A percentile compares a stretch with the other conserved stretches of the same genome.
Evolutionary conservation across 92 coral and sea anemone genomes (phyloP).

Genomic region (Hydrozoanthus gracilis): DNA sequence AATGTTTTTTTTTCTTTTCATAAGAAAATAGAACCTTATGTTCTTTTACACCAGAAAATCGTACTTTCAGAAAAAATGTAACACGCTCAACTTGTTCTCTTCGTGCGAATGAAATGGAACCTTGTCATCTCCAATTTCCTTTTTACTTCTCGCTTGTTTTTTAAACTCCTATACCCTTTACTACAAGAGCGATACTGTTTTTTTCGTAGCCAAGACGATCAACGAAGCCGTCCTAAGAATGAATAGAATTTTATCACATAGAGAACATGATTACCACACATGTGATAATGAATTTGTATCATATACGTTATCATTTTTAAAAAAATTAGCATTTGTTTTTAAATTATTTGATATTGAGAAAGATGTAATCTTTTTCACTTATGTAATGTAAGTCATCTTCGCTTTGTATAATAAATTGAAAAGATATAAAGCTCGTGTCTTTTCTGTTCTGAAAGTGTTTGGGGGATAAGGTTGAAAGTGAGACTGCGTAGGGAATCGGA

Average conservation of each 20-base stretch:
- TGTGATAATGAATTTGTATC: neutral
- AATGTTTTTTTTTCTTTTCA: neutral
- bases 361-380: conserved; percentile 25
- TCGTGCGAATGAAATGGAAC: too few relatives aligned
- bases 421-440: neutral
- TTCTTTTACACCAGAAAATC: too few relatives aligned
- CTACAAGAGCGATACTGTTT: too few relatives aligned
- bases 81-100: too few relatives aligned
- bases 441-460: neutral
- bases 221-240: neutral
- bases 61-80: too few relatives aligned
- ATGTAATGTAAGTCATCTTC: conserved; percentile 15
- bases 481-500: too few relatives aligned
- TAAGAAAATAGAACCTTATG: too few relatives aligned
- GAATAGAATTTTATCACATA: neutral
- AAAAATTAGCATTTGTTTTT: neutral
- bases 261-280: conserved; percentile 10
- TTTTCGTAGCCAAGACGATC: neutral
- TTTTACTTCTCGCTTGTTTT: too few relatives aligned
- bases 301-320: conserved; percentile 10
- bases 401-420: conserved; percentile 37
- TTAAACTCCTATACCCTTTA: too few relatives aligned
- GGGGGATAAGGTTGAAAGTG: neutral
- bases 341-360: neutral
- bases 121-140: too few relatives aligned